These are phyloP conservation scores for Megathymus violae DNA, from an alignment of 1,140 invertebrate species.

Conservation along the genomic window DNA sequence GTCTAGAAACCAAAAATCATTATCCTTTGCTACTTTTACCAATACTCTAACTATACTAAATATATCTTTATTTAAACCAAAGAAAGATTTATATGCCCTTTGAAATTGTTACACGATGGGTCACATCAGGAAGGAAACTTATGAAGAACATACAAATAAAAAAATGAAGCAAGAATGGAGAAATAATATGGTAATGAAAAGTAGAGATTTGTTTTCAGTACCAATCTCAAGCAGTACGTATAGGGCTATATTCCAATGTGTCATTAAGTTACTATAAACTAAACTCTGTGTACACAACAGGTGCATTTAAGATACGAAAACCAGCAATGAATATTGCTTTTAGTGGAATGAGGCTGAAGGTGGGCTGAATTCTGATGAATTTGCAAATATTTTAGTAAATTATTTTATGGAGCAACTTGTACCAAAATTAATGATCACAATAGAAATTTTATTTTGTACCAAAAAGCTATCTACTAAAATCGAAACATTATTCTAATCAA, in stretches of 20 bases:
- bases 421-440: too few species aligned
- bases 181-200: neutral
- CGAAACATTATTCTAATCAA: neutral
- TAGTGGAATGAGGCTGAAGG: too few species aligned
- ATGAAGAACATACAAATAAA: constrained; percentile 15
- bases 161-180: constrained; percentile 9
- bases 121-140: neutral
- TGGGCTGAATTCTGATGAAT: too few species aligned
- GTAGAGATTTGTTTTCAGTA: constrained; percentile 3
- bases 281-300: constrained; percentile 38
- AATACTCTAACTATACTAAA: constrained; percentile 3
- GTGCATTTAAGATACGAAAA: too few species aligned
- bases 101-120: constrained; percentile 1
- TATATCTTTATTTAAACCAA: constrained; percentile 15
- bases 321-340: too few species aligned
- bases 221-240: constrained; percentile 3
- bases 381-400: too few species aligned
- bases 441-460: too few species aligned
- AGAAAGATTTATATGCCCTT: constrained; percentile 18
- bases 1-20: constrained; percentile 2
- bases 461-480: neutral
- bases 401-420: too few species aligned
- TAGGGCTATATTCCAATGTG: constrained; percentile 35
- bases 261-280: constrained; percentile 37
- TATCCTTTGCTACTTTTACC: neutral